These are phyloP conservation scores for Denticeps clupeoides DNA, from an alignment of 2,797 vertebrate species.

Conservation along the genomic window DNA sequence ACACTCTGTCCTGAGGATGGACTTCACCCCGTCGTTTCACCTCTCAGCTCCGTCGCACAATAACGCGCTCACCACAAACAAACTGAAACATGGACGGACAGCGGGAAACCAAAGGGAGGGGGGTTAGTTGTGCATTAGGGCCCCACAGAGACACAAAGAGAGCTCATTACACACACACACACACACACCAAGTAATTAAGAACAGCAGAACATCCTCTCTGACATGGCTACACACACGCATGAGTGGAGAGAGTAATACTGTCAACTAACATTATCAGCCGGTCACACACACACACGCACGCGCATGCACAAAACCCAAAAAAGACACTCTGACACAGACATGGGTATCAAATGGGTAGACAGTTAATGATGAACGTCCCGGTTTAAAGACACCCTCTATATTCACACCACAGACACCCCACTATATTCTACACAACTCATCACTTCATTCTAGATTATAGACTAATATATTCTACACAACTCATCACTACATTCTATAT, in stretches of 20 bases:
- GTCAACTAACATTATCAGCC: conserved; percentile 27
- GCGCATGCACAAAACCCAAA: neutral
- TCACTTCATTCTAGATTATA: too few species aligned
- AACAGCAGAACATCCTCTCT: conserved; percentile 25
- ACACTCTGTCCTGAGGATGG: too few species aligned
- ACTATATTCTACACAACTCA: too few species aligned
- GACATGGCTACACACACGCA: conserved; percentile 30
- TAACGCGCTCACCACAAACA: neutral
- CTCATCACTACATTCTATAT: neutral
- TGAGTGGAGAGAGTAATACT: conserved; percentile 31
- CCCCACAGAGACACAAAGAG: conserved; percentile 3
- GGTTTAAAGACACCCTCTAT: neutral
- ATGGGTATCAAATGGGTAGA: too few species aligned
- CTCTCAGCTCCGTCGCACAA: too few species aligned
- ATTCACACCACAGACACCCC: neutral
- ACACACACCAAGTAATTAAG: conserved; percentile 25
- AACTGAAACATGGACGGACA: neutral
- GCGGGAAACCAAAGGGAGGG: conserved; percentile 3
- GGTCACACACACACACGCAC: neutral
- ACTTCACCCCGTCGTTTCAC: too few species aligned
- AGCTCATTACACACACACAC: conserved; percentile 21
- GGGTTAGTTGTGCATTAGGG: neutral
- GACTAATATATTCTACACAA: too few species aligned
- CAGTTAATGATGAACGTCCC: too few species aligned
- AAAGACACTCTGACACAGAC: conserved; percentile 1